A percentile compares a stretch with the other conserved stretches of the same genome.
phyloP scores from a whole-genome alignment of 2,113 vertebrate species.

The Candoia aspera region DNA sequence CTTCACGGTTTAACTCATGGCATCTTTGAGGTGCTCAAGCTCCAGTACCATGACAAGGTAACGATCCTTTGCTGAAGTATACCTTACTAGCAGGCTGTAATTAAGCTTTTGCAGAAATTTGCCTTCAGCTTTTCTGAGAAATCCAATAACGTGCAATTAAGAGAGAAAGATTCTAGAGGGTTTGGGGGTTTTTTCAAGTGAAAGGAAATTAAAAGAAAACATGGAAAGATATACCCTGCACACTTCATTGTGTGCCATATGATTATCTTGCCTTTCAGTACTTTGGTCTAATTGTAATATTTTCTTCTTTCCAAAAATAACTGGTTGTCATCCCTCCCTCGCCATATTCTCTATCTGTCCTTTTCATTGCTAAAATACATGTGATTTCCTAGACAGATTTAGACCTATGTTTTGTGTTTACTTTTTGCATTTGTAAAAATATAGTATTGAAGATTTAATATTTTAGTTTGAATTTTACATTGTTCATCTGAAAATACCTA shows the following conservation, averaged over 20 bases:
- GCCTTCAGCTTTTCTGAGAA: conserved; percentile 63
- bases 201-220: conserved; percentile 44
- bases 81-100: conserved; percentile 48
- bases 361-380: conserved; percentile 4
- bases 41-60: no score
- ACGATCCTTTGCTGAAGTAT: no score
- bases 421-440: no score
- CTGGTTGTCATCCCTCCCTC: background rate
- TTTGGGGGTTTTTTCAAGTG: conserved; percentile 32
- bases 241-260: conserved; percentile 51
- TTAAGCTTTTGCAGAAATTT: conserved; percentile 66
- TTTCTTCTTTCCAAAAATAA: conserved; percentile 27
- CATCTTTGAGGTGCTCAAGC: no score
- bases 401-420: background rate
- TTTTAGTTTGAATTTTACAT: background rate
- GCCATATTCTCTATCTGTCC: background rate
- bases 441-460: background rate
- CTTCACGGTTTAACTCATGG: no score
- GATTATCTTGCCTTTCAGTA: conserved; percentile 40
- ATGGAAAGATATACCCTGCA: background rate
- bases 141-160: conserved; percentile 67
- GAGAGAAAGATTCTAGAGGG: conserved; percentile 49
- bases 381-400: conserved; percentile 16
- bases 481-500: no score
- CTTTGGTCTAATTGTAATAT: conserved; percentile 26